These are phyloP conservation scores for Cerceris ruficornis DNA, from an alignment of 2,888 invertebrate genomes.

Conservation along the genomic window DNA sequence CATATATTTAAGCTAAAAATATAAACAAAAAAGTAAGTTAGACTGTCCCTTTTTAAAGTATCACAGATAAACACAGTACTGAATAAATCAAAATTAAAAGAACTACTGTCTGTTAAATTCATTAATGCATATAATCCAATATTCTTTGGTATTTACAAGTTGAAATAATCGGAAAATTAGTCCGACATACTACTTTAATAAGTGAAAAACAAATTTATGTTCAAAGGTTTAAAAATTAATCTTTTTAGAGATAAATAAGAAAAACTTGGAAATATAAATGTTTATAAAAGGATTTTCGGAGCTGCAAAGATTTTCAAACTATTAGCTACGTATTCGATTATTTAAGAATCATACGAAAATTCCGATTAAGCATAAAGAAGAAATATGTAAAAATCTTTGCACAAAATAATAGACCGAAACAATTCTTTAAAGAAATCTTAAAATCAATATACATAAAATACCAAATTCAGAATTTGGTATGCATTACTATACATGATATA, in stretches of 20 bases:
- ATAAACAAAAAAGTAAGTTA: slow-evolving; percentile 40
- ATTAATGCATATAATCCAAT: slow-evolving; percentile 14
- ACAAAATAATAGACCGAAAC: neutral
- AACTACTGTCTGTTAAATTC: slow-evolving; percentile 13
- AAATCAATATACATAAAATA: slow-evolving; percentile 11
- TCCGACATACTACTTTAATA: neutral
- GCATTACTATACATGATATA: neutral
- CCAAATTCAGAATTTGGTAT: neutral
- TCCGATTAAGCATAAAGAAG: neutral
- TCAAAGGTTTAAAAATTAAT: neutral
- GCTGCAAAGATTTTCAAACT: neutral
- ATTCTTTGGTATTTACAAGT: slow-evolving; percentile 12
- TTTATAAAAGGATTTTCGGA: neutral
- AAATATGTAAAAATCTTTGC: neutral
- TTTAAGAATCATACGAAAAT: neutral
- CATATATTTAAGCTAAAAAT: slow-evolving; percentile 31
- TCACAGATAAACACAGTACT: slow-evolving; percentile 51
- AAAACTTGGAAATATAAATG: neutral
- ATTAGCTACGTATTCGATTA: neutral
- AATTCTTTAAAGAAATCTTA: neutral
- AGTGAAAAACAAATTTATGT: neutral
- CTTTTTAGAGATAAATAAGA: neutral
- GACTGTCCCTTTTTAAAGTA: slow-evolving; percentile 41
- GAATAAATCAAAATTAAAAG: slow-evolving; percentile 29
- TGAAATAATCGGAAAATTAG: slow-evolving; percentile 12